Evolutionary conservation across 2,797 vertebrate genomes (phyloP), one percentile per base, ranked within the genome.

Genomic region (Morelia viridis): DNA sequence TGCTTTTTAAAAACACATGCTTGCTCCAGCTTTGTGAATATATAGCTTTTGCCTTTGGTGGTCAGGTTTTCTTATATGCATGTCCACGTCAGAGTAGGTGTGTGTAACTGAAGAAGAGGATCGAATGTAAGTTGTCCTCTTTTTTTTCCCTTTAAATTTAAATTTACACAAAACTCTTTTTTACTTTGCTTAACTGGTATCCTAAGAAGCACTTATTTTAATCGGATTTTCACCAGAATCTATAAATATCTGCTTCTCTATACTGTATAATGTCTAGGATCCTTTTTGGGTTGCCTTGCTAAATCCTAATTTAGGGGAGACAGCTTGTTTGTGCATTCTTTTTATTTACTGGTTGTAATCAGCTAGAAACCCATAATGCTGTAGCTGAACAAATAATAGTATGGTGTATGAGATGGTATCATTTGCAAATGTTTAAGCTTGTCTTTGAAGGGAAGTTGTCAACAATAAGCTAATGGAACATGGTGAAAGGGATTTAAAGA

Each of bases 401-500:
- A 26, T 65, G 87, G 31, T 84, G 4, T 35, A 92, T 88, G 60
- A 89, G 53, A 84, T 56, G 35, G 89, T 12, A 28, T 60, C 83
- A 89, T 15, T 28, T 88, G 19, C 28, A 84, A 85, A 89, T 9
- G 0, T 89, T 68, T 12, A 89, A 71, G 56, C 53, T 89, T 60
- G 62, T 22, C 26, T 89, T 89, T 85, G 76, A 65, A 60, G 62
- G 65, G 61, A 92, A 89, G 85, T 89, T 85, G 61, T 60, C 87
- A 83, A 56, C 15, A 89, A 64, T 60, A 53, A 92, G 28, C 61
- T 71, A 84, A 92, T 89, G 61, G 26, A 89, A 85, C 64, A 50
- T 85, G 60, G 35, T 92, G 83, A 92, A 92, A 58, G 50, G 3
- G 58, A 89, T 85, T 89, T 65, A 50, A 46, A 85, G 62, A 85